Conservation (phyloP, 2,888 invertebrate species). For the Eupithecia exiguata region DNA sequence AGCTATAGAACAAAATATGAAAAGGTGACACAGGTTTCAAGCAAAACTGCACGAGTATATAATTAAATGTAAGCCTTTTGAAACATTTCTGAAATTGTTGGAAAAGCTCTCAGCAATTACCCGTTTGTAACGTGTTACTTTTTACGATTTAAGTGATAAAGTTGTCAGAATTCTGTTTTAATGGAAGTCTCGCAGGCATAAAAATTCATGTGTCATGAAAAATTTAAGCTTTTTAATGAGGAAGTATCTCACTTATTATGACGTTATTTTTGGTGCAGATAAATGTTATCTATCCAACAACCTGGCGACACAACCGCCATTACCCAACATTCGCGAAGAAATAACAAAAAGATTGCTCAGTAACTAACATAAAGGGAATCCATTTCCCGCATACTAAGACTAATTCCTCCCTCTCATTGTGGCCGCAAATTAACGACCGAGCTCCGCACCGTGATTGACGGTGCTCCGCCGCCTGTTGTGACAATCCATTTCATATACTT, state of each 20-base stretch:
- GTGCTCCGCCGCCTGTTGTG: slow-evolving; percentile 54
- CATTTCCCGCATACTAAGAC: slow-evolving; percentile 47
- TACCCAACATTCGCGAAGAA: slow-evolving; percentile 12
- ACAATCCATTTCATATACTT: slow-evolving; percentile 58
- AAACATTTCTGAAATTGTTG: slow-evolving; percentile 25
- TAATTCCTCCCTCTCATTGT: slow-evolving; percentile 57
- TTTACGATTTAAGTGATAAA: slow-evolving; percentile 7
- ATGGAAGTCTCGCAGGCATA: slow-evolving; percentile 2
- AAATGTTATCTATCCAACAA: not conserved
- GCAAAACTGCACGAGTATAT: slow-evolving; percentile 8
- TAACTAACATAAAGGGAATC: slow-evolving; percentile 43
- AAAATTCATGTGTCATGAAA: slow-evolving; percentile 3
- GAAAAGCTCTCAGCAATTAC: slow-evolving; percentile 30
- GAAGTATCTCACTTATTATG: not conserved
- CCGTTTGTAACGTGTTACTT: slow-evolving; percentile 1
- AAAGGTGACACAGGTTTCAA: slow-evolving; percentile 14
- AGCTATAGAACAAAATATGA: not conserved
- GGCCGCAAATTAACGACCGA: slow-evolving; percentile 54
- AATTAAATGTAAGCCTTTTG: slow-evolving; percentile 14
- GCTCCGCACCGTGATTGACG: slow-evolving; percentile 54
- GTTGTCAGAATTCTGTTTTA: not conserved
- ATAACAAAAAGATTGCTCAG: slow-evolving; percentile 27
- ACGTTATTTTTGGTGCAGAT: slow-evolving; percentile 3
- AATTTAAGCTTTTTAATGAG: not conserved
- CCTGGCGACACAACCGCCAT: slow-evolving; percentile 8